Conservation (phyloP, 2,797 vertebrate species). For the Pangasius sanitwongsei region DNA sequence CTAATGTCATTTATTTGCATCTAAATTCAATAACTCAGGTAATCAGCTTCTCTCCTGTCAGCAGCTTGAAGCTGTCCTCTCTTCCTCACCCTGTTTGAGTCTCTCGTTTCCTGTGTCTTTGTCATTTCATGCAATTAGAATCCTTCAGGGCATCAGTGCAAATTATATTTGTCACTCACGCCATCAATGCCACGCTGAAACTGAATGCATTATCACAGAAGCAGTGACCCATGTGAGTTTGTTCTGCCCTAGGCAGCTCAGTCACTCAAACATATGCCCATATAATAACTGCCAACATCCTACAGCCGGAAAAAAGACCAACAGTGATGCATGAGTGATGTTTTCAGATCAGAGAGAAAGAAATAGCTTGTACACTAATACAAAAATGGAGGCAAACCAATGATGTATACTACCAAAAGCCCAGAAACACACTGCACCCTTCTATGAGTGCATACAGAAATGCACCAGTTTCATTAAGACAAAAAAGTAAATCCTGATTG, state of each 20-base stretch:
- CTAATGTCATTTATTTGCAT: slow-evolving; percentile 48
- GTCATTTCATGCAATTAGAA: slow-evolving; percentile 46
- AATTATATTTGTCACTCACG: slow-evolving; percentile 59
- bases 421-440: neutral
- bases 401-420: neutral
- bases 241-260: slow-evolving; percentile 25
- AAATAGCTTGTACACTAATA: neutral
- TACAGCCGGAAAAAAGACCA: neutral
- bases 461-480: neutral
- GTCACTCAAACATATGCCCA: slow-evolving; percentile 33
- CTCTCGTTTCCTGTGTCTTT: slow-evolving; percentile 36
- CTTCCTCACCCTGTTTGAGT: slow-evolving; percentile 12
- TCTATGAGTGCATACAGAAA: neutral
- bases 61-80: slow-evolving; percentile 12
- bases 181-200: slow-evolving; percentile 51
- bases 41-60: slow-evolving; percentile 48
- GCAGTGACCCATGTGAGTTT: slow-evolving; percentile 53
- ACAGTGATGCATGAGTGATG: slow-evolving; percentile 1
- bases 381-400: neutral
- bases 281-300: slow-evolving; percentile 26
- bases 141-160: slow-evolving; percentile 56
- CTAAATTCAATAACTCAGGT: slow-evolving; percentile 51
- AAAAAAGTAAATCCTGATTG: neutral
- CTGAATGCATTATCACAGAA: slow-evolving; percentile 55
- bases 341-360: neutral